phyloP scores from a whole-genome alignment of 2,888 invertebrate species.

The Aphrophora alni region DNA sequence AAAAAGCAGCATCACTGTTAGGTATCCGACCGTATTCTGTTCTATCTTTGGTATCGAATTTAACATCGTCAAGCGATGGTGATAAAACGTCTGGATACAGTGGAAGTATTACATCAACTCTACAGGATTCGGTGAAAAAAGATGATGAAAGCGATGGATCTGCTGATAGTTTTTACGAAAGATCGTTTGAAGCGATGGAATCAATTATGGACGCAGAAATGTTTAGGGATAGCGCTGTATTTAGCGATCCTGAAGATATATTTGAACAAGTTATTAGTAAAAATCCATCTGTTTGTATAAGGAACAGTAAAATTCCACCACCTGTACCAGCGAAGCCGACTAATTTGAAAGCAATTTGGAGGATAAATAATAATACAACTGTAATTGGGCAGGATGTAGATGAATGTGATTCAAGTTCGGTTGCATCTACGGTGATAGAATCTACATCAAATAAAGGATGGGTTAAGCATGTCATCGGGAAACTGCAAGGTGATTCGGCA shows the following conservation, averaged over 20 bases:
- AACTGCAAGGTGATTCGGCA: slow-evolving; percentile 47
- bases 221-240: slow-evolving; percentile 82
- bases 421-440: slow-evolving; percentile 57
- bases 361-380: slow-evolving; percentile 44
- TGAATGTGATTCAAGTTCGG: slow-evolving; percentile 57
- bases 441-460: slow-evolving; percentile 64
- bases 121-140: slow-evolving; percentile 48
- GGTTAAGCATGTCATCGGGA: slow-evolving; percentile 70
- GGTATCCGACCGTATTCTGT: slow-evolving; percentile 57
- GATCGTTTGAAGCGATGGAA: slow-evolving; percentile 77
- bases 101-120: slow-evolving; percentile 48
- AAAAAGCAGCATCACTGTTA: slow-evolving; percentile 50
- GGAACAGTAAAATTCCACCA: slow-evolving; percentile 59
- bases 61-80: slow-evolving; percentile 65
- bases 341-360: slow-evolving; percentile 47
- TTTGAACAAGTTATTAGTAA: slow-evolving; percentile 47
- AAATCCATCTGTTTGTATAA: slow-evolving; percentile 45
- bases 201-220: slow-evolving; percentile 69
- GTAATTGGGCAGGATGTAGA: slow-evolving; percentile 54
- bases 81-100: slow-evolving; percentile 52
- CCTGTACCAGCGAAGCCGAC: slow-evolving; percentile 70
- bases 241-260: slow-evolving; percentile 74
- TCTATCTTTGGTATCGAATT: slow-evolving; percentile 65
- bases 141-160: slow-evolving; percentile 58
- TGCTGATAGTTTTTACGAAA: slow-evolving; percentile 77